Evolutionary conservation across 35 echinoderm and acorn worm species (phyloP).

Genomic region (Anneissia japonica): DNA sequence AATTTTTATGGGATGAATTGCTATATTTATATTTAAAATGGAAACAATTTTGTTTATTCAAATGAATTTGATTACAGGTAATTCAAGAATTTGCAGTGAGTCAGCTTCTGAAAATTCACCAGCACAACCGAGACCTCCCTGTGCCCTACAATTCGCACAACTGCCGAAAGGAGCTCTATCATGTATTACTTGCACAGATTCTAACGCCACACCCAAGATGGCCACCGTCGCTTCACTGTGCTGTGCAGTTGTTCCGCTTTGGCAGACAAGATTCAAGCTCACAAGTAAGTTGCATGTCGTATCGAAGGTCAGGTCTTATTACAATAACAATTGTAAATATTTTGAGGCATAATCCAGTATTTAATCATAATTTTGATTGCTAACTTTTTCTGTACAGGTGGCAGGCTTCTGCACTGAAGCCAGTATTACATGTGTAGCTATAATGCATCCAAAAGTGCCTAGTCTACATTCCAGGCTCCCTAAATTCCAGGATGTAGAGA

Average conservation of each 20-base stretch:
- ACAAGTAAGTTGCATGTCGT: conserved; percentile 8
- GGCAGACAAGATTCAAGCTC: not conserved
- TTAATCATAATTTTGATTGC: not conserved
- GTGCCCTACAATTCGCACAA: not conserved
- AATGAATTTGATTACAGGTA: not conserved
- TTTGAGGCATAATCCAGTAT: too few relatives aligned
- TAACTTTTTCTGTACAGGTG: not conserved
- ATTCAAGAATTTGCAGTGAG: not conserved
- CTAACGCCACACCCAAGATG: conserved; percentile 14
- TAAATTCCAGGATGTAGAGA: not conserved
- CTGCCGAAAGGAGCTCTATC: not conserved
- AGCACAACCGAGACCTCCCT: not conserved
- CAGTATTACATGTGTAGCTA: not conserved
- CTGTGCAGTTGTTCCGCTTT: not conserved
- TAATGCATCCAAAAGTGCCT: conserved; percentile 7
- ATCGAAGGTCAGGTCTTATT: too few relatives aligned
- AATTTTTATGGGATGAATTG: too few relatives aligned
- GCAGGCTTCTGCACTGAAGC: not conserved
- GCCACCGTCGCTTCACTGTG: conserved; percentile 8
- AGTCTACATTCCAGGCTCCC: not conserved
- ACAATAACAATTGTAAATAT: too few relatives aligned
- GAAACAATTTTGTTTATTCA: too few relatives aligned
- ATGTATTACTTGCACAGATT: not conserved
- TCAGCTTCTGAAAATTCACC: not conserved
- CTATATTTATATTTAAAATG: too few relatives aligned